Evolutionary conservation across 2,797 vertebrate species (phyloP).

Genomic region (Lacerta bilineata): DNA sequence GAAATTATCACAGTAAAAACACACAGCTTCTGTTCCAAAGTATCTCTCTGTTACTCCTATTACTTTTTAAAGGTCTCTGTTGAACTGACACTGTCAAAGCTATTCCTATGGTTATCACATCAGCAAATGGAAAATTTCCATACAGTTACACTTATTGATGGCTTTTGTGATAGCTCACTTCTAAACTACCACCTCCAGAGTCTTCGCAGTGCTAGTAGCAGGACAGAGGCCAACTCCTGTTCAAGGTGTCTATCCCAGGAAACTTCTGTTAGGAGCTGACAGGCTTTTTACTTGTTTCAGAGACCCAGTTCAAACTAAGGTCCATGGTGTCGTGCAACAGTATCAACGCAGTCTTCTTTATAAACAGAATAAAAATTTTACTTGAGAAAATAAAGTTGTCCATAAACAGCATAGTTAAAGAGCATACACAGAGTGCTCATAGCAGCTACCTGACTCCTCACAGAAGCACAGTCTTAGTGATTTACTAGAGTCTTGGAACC

Average conservation of each 20-base stretch:
- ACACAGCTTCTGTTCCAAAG: background rate
- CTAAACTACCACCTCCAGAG: background rate
- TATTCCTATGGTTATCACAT: background rate
- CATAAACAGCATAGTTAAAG: too few species aligned
- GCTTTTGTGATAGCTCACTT: constrained; percentile 12
- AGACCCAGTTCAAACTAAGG: background rate
- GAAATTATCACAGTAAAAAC: background rate
- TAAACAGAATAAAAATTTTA: too few species aligned
- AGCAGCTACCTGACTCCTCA: too few species aligned
- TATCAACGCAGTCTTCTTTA: too few species aligned
- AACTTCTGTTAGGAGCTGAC: background rate
- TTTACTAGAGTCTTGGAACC: too few species aligned
- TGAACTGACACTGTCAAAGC: constrained; percentile 6
- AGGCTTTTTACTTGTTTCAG: background rate
- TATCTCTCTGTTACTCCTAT: constrained; percentile 1
- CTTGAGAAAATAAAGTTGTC: too few species aligned
- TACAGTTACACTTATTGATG: background rate
- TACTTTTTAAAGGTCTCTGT: background rate
- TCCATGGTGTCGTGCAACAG: background rate
- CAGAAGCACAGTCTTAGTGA: too few species aligned
- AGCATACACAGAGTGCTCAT: too few species aligned
- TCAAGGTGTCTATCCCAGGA: background rate
- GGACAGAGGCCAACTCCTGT: background rate
- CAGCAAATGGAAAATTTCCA: background rate
- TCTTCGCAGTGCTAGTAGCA: background rate